phyloP scores from a whole-genome alignment of 2,888 invertebrate species.

The Cataglyphis altisquamis region DNA sequence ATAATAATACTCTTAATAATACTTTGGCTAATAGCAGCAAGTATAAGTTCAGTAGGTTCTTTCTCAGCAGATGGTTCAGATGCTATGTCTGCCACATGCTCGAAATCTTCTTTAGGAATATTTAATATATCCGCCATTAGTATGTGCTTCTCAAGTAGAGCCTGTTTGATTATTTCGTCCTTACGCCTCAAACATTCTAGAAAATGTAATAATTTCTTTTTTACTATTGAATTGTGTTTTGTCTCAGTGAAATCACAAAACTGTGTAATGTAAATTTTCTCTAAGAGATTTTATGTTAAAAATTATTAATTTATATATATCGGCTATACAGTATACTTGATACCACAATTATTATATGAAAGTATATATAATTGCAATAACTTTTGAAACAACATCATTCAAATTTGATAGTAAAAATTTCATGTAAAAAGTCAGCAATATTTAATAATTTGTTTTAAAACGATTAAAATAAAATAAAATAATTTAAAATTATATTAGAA shows the following conservation, averaged over 20 bases:
- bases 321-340: not conserved
- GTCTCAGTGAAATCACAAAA: not conserved
- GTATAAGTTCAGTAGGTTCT: slow-evolving; percentile 90
- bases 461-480: slow-evolving; percentile 8
- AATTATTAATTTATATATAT: slow-evolving; percentile 1
- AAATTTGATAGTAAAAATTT: not conserved
- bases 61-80: slow-evolving; percentile 87
- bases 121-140: slow-evolving; percentile 92
- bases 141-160: slow-evolving; percentile 91
- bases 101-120: slow-evolving; percentile 91
- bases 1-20: not conserved
- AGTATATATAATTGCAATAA: too few relatives aligned
- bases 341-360: too few relatives aligned
- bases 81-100: slow-evolving; percentile 90
- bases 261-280: not conserved
- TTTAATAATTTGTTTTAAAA: not conserved
- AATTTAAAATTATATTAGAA: slow-evolving; percentile 10
- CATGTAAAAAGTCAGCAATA: not conserved
- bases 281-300: not conserved
- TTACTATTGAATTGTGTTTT: not conserved
- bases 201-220: slow-evolving; percentile 66
- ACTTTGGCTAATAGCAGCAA: slow-evolving; percentile 91
- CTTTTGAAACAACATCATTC: too few relatives aligned
- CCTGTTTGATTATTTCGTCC: slow-evolving; percentile 90
- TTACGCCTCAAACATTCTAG: slow-evolving; percentile 91